Evolutionary conservation across 1,140 invertebrate species (phyloP).

Genomic region (Tetragnatha versicolor): DNA sequence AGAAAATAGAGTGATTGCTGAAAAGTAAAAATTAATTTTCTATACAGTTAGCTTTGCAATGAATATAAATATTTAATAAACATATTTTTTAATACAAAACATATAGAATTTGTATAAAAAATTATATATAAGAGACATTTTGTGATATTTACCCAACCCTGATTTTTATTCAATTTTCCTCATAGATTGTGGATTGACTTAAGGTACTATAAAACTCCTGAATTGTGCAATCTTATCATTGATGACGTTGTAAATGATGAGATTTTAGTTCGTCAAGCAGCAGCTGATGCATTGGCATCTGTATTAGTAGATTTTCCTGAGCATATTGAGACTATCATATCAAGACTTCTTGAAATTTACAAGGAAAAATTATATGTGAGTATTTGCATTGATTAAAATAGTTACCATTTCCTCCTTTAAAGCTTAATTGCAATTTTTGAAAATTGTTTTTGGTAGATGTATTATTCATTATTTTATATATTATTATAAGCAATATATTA

Average conservation of each 20-base stretch:
- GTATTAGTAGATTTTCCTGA: constrained; percentile 70
- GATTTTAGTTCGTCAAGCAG: constrained; percentile 78
- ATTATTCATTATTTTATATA: too few relatives aligned
- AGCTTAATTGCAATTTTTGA: too few relatives aligned
- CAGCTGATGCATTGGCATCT: constrained; percentile 76
- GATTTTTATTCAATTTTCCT: not conserved
- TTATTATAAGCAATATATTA: too few relatives aligned
- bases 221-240: constrained; percentile 69
- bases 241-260: constrained; percentile 80
- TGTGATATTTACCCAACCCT: too few relatives aligned
- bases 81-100: not conserved
- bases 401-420: too few relatives aligned
- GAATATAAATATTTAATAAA: not conserved
- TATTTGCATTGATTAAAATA: constrained; percentile 6
- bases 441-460: too few relatives aligned
- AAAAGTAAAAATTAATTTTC: constrained; percentile 58
- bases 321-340: constrained; percentile 70
- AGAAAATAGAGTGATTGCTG: constrained; percentile 60
- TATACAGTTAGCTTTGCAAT: not conserved
- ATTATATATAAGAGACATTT: too few relatives aligned
- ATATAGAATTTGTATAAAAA: too few relatives aligned
- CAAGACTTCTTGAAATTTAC: constrained; percentile 77
- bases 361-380: constrained; percentile 75
- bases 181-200: constrained; percentile 72
- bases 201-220: constrained; percentile 69